A percentile compares a stretch with the other conserved stretches of the same genome.
phyloP scores from a whole-genome alignment of 2,797 vertebrate species.

The Lutjanus argentimaculatus region DNA sequence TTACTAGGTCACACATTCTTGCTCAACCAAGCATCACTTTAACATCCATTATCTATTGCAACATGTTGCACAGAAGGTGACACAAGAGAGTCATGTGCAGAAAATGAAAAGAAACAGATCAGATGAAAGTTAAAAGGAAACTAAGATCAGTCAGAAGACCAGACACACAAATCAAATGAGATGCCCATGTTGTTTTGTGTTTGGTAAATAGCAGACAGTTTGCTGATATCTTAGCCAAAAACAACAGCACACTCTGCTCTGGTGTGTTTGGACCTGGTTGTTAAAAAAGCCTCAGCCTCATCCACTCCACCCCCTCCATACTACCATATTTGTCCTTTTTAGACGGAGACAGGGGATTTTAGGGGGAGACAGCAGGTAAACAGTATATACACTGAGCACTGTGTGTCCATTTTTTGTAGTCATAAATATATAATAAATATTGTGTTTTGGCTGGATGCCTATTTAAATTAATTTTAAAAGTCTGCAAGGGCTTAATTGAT shows the following conservation, averaged over 20 bases:
- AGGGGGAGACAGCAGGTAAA: too few species aligned
- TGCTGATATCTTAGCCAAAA: background rate
- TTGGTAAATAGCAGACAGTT: background rate
- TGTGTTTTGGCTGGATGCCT: too few species aligned
- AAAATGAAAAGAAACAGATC: background rate
- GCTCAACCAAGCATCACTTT: background rate
- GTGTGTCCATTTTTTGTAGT: too few species aligned
- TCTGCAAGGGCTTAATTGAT: too few species aligned
- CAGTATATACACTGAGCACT: too few species aligned
- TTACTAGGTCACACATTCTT: background rate
- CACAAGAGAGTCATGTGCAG: background rate
- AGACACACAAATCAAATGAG: background rate
- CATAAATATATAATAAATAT: too few species aligned
- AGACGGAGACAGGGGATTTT: too few species aligned
- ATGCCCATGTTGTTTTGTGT: background rate
- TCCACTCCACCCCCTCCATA: too few species aligned
- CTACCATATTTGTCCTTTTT: too few species aligned
- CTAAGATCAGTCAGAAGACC: background rate
- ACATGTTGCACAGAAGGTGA: constrained; percentile 3
- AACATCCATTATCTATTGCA: background rate
- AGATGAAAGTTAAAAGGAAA: background rate
- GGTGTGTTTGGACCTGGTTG: background rate
- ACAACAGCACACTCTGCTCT: background rate
- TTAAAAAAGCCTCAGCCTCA: background rate
- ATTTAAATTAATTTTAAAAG: too few species aligned